phyloP scores from a whole-genome alignment of 1,140 invertebrate species.

The Protaetia brevitarsis region DNA sequence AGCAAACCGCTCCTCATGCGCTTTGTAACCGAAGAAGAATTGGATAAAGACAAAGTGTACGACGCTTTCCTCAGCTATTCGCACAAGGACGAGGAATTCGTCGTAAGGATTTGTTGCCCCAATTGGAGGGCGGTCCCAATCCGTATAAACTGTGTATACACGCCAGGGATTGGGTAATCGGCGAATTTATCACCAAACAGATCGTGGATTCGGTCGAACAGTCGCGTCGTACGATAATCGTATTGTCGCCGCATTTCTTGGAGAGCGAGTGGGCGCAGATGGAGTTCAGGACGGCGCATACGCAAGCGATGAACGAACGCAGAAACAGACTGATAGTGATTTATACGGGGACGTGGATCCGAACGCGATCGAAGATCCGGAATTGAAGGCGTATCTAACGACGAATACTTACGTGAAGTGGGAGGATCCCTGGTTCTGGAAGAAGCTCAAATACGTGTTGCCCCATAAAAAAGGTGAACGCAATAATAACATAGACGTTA shows the following conservation, averaged over 20 bases:
- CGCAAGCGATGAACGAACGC: conserved; percentile 69
- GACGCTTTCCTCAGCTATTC: conserved; percentile 88
- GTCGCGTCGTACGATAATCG: conserved; percentile 75
- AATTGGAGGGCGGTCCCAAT: conserved; percentile 58
- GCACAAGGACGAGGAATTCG: conserved; percentile 73
- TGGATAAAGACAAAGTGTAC: conserved; percentile 72
- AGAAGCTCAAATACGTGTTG: conserved; percentile 68
- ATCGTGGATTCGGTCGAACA: conserved; percentile 74
- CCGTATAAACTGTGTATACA: conserved; percentile 72
- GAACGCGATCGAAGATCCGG: conserved; percentile 63
- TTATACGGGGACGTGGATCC: conserved; percentile 70
- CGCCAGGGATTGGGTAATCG: conserved; percentile 73
- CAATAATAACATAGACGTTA: background rate
- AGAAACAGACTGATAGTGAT: conserved; percentile 72
- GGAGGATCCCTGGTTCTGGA: conserved; percentile 83
- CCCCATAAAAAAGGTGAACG: conserved; percentile 26
- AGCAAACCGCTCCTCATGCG: conserved; percentile 60
- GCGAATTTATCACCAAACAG: conserved; percentile 73
- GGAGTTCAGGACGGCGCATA: conserved; percentile 79
- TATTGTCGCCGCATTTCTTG: conserved; percentile 77
- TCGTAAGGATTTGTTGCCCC: conserved; percentile 65
- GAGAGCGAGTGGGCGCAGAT: conserved; percentile 79
- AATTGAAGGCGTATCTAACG: conserved; percentile 71
- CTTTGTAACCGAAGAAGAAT: conserved; percentile 66
- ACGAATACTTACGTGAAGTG: conserved; percentile 84